Base-by-base conservation (phyloP, 2,797 vertebrate species). In the Anabacerthia variegaticeps region DNA sequence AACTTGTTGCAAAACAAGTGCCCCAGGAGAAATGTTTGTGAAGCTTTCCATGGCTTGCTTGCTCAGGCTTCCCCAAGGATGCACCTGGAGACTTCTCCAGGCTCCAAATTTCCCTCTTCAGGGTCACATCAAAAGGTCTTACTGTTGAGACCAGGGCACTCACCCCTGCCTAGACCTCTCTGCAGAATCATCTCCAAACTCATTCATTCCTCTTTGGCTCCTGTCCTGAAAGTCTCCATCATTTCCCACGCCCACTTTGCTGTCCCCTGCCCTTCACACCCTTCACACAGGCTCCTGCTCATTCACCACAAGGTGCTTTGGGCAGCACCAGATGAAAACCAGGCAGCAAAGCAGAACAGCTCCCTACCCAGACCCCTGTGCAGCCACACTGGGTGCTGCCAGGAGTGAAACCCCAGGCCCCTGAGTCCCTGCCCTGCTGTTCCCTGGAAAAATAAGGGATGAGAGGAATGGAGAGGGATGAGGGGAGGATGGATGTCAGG, bases 311-410 rank as follows among this genome's bases (percentile, higher is more conserved):
- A 41, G 58, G 8, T 59, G 84, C 87, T 91, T 71, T 52, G 58
- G 92, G 81, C 77, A 63, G 63, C 30, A 32, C 41, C 39, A 91
- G 76, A 91, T 49, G 41, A 75, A 75, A 75, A 59, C 71, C 14
- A 79, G 54, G 79, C 87, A 92, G 80, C 90, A 55, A 41, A 43
- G 16, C 73, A 55, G n/a, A 52, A 43, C 55, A 75, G 55, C 41
- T 75, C 77, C 55, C 24, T 65, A 28, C 56, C 46, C 62, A 75
- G 78, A 82, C 74, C 79, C 32, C 48, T 51, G 6, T 28, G 41
- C 4, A 82, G 67, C 67, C 87, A 88, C 75, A n/a, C 66, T 43
- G 66, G 43, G 73, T 39, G 37, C 61, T 63, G 71, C 54, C 39
- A 41, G 79, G 22, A n/a, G 14, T 5, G 24, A 56, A 89, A 62